Conservation (phyloP, 2,888 invertebrate genomes). For the Eledona agricola region DNA sequence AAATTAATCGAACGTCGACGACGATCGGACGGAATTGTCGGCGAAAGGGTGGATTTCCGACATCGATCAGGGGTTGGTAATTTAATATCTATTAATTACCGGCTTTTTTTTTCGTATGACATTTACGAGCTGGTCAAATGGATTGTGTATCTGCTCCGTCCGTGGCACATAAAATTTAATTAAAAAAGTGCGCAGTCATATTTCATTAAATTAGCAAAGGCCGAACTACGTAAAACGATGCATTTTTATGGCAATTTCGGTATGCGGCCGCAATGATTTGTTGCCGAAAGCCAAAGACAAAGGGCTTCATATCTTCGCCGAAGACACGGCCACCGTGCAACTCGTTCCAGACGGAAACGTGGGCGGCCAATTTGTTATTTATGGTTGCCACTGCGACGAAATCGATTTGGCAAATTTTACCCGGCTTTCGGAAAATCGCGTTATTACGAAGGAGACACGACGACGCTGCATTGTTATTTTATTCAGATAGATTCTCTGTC, state of each 20-base stretch:
- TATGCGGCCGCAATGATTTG: slow-evolving; percentile 36
- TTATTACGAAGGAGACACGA: too few species aligned
- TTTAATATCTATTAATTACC: slow-evolving; percentile 34
- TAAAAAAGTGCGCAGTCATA: slow-evolving; percentile 37
- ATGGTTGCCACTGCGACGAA: slow-evolving; percentile 4
- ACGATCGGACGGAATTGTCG: not conserved
- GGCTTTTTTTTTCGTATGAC: slow-evolving; percentile 34
- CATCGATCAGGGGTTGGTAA: slow-evolving; percentile 17
- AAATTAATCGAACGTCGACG: not conserved
- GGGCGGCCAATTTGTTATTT: slow-evolving; percentile 27
- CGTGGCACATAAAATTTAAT: slow-evolving; percentile 33
- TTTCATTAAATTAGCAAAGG: slow-evolving; percentile 34
- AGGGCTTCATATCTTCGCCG: slow-evolving; percentile 35
- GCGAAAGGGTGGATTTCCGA: not conserved
- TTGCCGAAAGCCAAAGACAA: slow-evolving; percentile 37
- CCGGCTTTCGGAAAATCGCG: not conserved
- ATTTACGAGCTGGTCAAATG: slow-evolving; percentile 33
- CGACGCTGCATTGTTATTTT: slow-evolving; percentile 4
- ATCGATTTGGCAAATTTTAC: slow-evolving; percentile 22
- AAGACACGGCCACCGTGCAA: slow-evolving; percentile 48
- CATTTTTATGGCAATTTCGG: slow-evolving; percentile 17
- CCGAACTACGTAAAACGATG: slow-evolving; percentile 15
- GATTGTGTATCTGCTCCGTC: slow-evolving; percentile 28
- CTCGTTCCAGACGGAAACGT: slow-evolving; percentile 17
- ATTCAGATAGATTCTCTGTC: not conserved